phyloP scores from a whole-genome alignment of 2,113 vertebrate genomes.

The Sclerurus mexicanus region DNA sequence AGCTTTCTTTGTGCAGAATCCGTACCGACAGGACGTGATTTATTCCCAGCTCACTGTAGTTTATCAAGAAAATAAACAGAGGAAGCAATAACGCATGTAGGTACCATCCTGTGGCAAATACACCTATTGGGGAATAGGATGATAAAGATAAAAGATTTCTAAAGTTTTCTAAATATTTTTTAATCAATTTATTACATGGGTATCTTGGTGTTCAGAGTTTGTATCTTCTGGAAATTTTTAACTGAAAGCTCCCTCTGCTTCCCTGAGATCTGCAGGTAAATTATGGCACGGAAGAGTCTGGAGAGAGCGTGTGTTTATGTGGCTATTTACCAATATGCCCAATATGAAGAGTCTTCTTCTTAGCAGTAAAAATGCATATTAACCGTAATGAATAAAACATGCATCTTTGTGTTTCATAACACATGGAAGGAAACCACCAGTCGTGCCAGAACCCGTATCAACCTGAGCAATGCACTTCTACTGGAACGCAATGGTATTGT shows the following conservation, averaged over 20 bases:
- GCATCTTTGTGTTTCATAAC: not conserved
- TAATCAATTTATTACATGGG: not conserved
- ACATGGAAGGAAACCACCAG: not conserved
- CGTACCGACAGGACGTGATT: not conserved
- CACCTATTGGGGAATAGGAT: not conserved
- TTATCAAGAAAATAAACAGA: constrained; percentile 49
- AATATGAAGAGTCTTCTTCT: not conserved
- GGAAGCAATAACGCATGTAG: not conserved
- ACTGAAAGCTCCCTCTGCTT: not conserved
- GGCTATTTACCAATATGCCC: not conserved
- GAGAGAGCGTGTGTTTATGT: not conserved
- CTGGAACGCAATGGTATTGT: not conserved
- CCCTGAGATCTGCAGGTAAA: not conserved
- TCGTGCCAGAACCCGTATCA: not conserved
- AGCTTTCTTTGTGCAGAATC: constrained; percentile 22
- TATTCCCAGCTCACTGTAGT: constrained; percentile 13
- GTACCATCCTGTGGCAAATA: not conserved
- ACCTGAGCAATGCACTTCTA: not conserved
- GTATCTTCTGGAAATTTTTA: not conserved
- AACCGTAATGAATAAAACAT: not conserved
- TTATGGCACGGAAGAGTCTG: not conserved
- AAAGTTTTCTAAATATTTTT: not conserved
- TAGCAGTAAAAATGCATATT: not conserved
- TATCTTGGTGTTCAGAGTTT: not conserved
- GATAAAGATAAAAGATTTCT: not conserved